Evolutionary conservation across 2,888 invertebrate species (phyloP).

Genomic region (Rhopalosiphum nymphaeae): DNA sequence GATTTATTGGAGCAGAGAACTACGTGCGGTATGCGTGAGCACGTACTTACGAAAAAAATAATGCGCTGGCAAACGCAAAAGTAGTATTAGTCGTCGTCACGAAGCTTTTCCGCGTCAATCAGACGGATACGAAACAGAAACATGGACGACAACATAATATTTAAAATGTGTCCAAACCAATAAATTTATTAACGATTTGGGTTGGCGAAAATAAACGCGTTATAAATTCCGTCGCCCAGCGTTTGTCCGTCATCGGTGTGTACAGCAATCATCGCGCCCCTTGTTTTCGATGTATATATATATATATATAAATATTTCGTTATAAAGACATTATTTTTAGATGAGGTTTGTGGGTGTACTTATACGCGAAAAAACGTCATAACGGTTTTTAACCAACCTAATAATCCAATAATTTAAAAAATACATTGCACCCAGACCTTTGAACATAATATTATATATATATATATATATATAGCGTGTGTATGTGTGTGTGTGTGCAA

Average conservation of each 20-base stretch:
- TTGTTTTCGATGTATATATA: not conserved
- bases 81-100: not conserved
- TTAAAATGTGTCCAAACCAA: not conserved
- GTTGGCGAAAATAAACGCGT: not conserved
- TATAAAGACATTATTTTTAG: constrained; percentile 9
- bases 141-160: not conserved
- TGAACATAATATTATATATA: not conserved
- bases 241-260: too few species aligned
- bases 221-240: not conserved
- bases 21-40: not conserved
- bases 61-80: not conserved
- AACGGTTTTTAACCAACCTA: not conserved
- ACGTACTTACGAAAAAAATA: not conserved
- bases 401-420: not conserved
- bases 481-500: not conserved
- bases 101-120: not conserved
- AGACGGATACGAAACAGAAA: not conserved
- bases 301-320: not conserved
- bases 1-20: constrained; percentile 14
- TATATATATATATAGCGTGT: too few species aligned
- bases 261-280: not conserved
- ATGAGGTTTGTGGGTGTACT: not conserved
- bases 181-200: constrained; percentile 1
- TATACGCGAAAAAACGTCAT: not conserved
- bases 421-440: not conserved